These are phyloP conservation scores for Prolemur simus DNA, from an alignment of 2,113 vertebrate genomes.

Conservation along the genomic window DNA sequence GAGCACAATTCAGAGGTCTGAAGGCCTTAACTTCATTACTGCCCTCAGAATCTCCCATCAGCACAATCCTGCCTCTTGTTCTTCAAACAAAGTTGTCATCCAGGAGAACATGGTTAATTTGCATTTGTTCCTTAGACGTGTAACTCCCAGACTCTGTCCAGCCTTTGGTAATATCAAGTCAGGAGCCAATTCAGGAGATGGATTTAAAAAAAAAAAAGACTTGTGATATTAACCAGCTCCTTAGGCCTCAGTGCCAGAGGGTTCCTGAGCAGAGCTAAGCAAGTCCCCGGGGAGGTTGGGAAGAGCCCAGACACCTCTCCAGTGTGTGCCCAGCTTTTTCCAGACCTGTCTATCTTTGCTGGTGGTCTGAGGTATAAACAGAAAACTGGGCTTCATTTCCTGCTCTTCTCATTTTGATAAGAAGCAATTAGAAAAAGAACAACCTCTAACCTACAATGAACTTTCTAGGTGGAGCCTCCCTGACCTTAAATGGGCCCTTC, in stretches of 20 bases:
- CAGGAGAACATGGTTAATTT: background rate
- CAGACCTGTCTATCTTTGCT: constrained; percentile 49
- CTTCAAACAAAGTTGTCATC: background rate
- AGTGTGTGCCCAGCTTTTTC: background rate
- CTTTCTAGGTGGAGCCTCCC: background rate
- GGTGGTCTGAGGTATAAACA: constrained; percentile 49
- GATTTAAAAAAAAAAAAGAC: background rate
- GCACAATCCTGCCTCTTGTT: background rate
- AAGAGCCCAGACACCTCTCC: background rate
- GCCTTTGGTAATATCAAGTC: background rate
- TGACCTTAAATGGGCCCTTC: background rate
- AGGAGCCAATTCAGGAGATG: background rate
- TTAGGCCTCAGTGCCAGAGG: background rate
- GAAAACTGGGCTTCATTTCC: constrained; percentile 55
- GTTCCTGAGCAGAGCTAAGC: background rate
- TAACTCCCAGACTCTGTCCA: background rate
- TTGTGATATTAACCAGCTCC: background rate
- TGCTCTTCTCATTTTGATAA: constrained; percentile 66
- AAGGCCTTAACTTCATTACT: background rate
- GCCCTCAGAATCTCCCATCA: background rate
- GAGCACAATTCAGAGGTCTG: background rate
- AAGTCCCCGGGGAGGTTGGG: background rate
- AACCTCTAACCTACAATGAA: background rate
- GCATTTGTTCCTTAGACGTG: background rate
- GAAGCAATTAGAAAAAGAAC: constrained; percentile 48